Evolutionary conservation across 2,888 invertebrate species (phyloP), one percentile per base, ranked within the genome.

Genomic region (Harpalus rubripes): DNA sequence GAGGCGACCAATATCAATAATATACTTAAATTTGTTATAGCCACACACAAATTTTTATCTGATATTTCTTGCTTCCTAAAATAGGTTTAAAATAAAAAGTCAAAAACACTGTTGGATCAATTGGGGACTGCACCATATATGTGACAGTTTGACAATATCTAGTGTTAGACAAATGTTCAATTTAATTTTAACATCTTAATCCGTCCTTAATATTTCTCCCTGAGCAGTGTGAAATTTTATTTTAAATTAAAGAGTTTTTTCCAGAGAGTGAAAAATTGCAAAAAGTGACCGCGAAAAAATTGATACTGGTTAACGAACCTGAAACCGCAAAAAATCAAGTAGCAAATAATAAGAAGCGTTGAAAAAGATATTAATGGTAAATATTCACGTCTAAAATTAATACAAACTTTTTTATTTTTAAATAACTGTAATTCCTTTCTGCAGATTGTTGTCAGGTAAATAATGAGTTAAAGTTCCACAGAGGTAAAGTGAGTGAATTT

Each of bases 301-400:
- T 76, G 52, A 44, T 18, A 76, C 18, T 58, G 78, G 78, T 78
- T 78, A 78, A 78, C 32, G 78, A 78, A 78, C 78, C n/a, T 78
- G 56, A n/a, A 52, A 15, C 22, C 26, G 56, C 56, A 78, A 78
- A 78, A 58, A 78, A 78, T 58, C n/a, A 58, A 58, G 78, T 78
- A 78, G 78, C 78, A 58, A 74, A 74, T 52, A 74, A 74, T 74
- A 74, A 68, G 32, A 68, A 68, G 72, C 72, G 41, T 16, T 74
- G 44, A 74, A 74, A 78, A 56, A 78, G 56, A 78, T 78, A 78
- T 78, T 78, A 78, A 78, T 78, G 68, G 68, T 39, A 39, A 68
- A 68, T 32, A 68, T 68, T 68, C 68, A 68, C 32, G 32, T 32
- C 39, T 32, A 63, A 68, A 68, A 68, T 68, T 68, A 68, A 68